Percentiles rank a stretch among this genome's conserved stretches.
phyloP scores from a whole-genome alignment of 2,797 vertebrate genomes.

The Pseudochromis fuscus region DNA sequence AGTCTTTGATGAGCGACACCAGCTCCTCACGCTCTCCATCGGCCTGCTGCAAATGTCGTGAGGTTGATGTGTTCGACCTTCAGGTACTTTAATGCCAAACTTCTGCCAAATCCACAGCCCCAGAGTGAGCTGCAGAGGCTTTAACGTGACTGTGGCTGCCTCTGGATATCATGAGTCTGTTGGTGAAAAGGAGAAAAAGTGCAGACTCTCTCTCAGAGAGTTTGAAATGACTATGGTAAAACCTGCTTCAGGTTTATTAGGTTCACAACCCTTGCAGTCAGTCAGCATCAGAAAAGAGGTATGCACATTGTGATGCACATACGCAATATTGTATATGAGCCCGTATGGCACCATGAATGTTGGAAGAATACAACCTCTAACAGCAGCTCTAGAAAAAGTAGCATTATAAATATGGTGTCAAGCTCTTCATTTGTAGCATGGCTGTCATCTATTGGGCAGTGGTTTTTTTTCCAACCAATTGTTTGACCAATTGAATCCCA shows the following conservation, averaged over 20 bases:
- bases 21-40: slow-evolving; percentile 6
- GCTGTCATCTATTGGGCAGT: too few relatives aligned
- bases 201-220: background rate
- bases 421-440: too few relatives aligned
- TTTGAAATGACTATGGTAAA: background rate
- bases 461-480: too few relatives aligned
- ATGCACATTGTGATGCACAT: too few relatives aligned
- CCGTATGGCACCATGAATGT: too few relatives aligned
- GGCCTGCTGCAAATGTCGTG: slow-evolving; percentile 48
- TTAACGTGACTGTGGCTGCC: background rate
- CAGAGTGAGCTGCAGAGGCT: slow-evolving; percentile 11
- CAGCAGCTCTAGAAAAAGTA: too few relatives aligned
- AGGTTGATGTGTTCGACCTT: slow-evolving; percentile 48
- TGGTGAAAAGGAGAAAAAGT: slow-evolving; percentile 8
- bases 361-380: too few relatives aligned
- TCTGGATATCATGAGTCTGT: slow-evolving; percentile 8
- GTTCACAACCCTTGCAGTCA: background rate
- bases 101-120: slow-evolving; percentile 36
- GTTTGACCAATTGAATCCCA: too few relatives aligned
- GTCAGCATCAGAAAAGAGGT: too few relatives aligned
- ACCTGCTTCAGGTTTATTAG: slow-evolving; percentile 1
- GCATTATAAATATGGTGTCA: too few relatives aligned
- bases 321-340: too few relatives aligned
- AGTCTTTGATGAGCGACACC: slow-evolving; percentile 48
- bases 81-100: slow-evolving; percentile 40